Conservation (phyloP, 2,113 vertebrate genomes). For the Amazona vittata region DNA sequence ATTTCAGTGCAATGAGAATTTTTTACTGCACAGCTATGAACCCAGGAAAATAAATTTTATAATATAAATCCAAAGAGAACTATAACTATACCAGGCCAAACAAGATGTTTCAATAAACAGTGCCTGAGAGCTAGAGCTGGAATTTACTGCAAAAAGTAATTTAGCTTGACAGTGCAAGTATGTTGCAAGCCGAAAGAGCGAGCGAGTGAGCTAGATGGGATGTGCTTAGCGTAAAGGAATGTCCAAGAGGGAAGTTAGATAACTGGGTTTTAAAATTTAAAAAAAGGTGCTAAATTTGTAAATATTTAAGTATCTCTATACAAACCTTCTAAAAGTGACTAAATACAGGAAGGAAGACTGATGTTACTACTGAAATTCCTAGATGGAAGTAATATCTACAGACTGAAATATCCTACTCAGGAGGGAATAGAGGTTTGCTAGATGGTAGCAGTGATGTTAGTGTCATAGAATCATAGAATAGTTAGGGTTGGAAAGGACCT, state of each 20-base stretch:
- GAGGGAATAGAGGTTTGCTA: neutral
- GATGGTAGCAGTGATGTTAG: neutral
- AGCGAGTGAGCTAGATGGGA: neutral
- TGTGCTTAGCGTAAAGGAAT: neutral
- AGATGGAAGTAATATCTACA: neutral
- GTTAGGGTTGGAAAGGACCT: too few species aligned
- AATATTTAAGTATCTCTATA: neutral
- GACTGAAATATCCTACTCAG: neutral
- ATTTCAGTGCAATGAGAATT: neutral
- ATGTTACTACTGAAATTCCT: neutral
- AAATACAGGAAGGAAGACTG: neutral
- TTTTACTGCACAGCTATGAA: conserved; percentile 16
- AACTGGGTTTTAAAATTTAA: neutral
- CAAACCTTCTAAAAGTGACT: neutral
- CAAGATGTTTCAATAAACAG: conserved; percentile 49
- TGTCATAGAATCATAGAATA: too few species aligned
- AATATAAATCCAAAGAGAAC: conserved; percentile 25
- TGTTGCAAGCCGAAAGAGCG: neutral
- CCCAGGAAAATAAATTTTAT: conserved; percentile 14
- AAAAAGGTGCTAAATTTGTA: neutral
- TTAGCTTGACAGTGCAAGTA: neutral
- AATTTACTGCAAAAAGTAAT: conserved; percentile 45
- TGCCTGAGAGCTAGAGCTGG: neutral
- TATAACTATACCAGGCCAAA: conserved; percentile 8
- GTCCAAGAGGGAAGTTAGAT: neutral